Conservation (phyloP, 2,888 invertebrate genomes). For the Xylocampa areola region DNA sequence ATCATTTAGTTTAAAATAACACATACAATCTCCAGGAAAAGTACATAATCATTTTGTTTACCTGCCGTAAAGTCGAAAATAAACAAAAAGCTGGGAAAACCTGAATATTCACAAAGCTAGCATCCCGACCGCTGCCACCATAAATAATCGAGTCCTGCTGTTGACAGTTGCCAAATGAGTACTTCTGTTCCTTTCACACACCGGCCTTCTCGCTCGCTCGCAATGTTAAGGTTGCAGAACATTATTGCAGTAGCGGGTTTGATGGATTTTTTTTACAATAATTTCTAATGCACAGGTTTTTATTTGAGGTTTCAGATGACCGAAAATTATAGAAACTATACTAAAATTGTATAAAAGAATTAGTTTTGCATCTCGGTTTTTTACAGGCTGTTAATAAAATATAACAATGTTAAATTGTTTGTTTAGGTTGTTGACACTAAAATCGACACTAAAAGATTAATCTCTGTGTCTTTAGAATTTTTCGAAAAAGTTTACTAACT, state of each 20-base stretch:
- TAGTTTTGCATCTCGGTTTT: too few species aligned
- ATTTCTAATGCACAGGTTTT: not conserved
- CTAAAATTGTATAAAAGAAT: too few species aligned
- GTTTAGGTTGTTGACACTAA: too few species aligned
- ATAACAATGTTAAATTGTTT: too few species aligned
- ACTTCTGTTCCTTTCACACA: conserved; percentile 62
- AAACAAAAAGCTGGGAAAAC: conserved; percentile 34
- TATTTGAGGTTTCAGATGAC: too few species aligned
- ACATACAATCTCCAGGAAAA: not conserved
- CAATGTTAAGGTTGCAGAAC: conserved; percentile 18
- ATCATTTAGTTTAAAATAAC: not conserved
- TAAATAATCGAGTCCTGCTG: conserved; percentile 81
- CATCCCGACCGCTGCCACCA: conserved; percentile 60
- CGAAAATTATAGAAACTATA: too few species aligned
- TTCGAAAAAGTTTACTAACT: too few species aligned
- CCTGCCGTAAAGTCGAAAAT: conserved; percentile 19
- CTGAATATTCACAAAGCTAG: conserved; percentile 39
- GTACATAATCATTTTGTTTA: conserved; percentile 25
- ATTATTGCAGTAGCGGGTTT: conserved; percentile 22
- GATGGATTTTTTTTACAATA: not conserved
- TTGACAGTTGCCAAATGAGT: conserved; percentile 84
- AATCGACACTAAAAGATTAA: too few species aligned
- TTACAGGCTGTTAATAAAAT: too few species aligned
- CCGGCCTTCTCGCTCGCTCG: conserved; percentile 56
- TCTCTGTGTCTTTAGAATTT: too few species aligned